Conservation (phyloP, 2,888 invertebrate genomes). For the Pristionchus mayeri region DNA sequence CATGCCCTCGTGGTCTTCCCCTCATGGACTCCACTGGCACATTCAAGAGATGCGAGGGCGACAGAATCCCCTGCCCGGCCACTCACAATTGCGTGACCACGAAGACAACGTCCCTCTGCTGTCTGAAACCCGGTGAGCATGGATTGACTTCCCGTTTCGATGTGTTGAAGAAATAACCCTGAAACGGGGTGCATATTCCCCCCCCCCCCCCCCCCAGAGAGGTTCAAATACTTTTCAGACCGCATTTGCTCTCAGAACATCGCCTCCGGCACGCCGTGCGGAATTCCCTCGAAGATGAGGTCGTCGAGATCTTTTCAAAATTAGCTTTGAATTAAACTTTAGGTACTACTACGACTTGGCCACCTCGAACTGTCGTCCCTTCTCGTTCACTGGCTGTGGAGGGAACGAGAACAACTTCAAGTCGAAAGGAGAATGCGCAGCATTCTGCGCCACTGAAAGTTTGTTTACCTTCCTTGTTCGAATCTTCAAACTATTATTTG, state of each 20-base stretch:
- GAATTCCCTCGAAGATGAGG: conserved; percentile 39
- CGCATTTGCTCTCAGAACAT: conserved; percentile 28
- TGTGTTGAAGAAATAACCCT: no score
- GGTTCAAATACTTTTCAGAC: not conserved
- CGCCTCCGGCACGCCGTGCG: conserved; percentile 32
- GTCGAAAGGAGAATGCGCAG: conserved; percentile 65
- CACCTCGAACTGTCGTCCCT: conserved; percentile 63
- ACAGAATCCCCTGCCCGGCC: conserved; percentile 32
- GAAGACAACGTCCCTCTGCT: not conserved
- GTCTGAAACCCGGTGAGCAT: conserved; percentile 30
- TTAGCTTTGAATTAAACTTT: not conserved
- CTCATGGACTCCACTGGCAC: conserved; percentile 18
- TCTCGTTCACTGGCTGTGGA: conserved; percentile 77
- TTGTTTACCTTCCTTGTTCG: not conserved
- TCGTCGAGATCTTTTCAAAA: not conserved
- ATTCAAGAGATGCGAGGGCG: conserved; percentile 30
- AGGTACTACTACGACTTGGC: conserved; percentile 64
- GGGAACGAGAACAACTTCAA: conserved; percentile 84
- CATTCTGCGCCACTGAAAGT: conserved; percentile 65
- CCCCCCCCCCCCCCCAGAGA: not conserved
- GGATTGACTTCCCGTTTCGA: no score
- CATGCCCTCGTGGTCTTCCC: not conserved
- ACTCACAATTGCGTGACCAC: conserved; percentile 20
- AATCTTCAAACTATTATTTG: no score
- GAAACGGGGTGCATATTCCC: no score